Base-by-base conservation (phyloP, 1,140 invertebrate species). In the Patella vulgata region DNA sequence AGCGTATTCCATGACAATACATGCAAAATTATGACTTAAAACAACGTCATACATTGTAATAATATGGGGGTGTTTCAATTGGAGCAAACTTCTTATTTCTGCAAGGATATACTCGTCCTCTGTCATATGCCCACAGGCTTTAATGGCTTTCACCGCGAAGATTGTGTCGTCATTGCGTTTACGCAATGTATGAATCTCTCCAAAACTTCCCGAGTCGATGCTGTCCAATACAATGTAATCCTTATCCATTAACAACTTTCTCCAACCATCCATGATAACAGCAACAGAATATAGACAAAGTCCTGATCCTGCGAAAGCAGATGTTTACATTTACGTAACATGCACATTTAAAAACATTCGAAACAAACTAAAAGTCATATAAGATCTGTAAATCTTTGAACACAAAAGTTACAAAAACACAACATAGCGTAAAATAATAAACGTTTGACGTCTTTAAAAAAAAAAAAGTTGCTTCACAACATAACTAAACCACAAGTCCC, bases 1-100 rank as follows among this genome's bases (percentile, higher is more conserved):
- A 12, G 74, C 74, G 55, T 70, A 63, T 55, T 76, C 74, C 68
- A 76, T 69, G 19, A 76, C 58, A 21, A 76, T 67, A 23, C 70
- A 61, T 11, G 68, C 66, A 25, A 64, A 3, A 6, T 33, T 46
- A 9, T 53, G 42, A 11, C 46, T 21, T 19, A 68, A 25, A 12
- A 70, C 14, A 19, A 73, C 53, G 36, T 71, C 68, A 21, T 70
- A 50, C 50, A 73, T 31, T 11, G n/a, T 12, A 6, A 75, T 62
- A 21, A 75, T 60, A 28, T 70, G 60, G 27, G 42, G 52, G 46
- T 67, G 66, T 14, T 62, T 56, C 9, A 75, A 50, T 30, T 60
- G 31, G n/a, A 59, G 57, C 9, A 75, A 63, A 39, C 68, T 70
- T 27, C 59, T 53, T 14, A 73, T 64, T 53, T 75, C 74, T 21